Evolutionary conservation across 2,113 vertebrate genomes (phyloP).

Genomic region (Macroglossus sobrinus): DNA sequence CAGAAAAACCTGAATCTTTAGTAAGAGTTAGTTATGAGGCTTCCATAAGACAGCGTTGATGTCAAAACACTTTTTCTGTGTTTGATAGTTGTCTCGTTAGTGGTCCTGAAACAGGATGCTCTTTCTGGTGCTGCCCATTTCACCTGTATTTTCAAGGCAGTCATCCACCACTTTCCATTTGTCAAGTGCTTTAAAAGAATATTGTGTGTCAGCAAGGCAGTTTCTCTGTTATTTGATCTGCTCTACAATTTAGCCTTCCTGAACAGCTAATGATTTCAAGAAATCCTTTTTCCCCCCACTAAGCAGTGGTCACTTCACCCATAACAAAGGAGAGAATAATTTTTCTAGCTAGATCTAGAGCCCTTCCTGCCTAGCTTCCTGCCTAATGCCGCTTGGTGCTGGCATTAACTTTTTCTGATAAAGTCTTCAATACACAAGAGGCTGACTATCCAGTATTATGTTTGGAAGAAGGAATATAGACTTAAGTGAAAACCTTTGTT

Average conservation of each 20-base stretch:
- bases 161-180: constrained; percentile 28
- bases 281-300: background rate
- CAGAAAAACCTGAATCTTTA: background rate
- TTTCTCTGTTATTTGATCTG: constrained; percentile 39
- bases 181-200: constrained; percentile 30
- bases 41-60: background rate
- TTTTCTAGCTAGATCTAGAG: background rate
- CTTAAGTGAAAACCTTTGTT: constrained; percentile 18
- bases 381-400: constrained; percentile 14
- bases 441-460: background rate
- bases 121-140: constrained; percentile 49
- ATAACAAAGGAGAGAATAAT: background rate
- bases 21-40: background rate
- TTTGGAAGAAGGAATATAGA: constrained; percentile 45
- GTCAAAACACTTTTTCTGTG: constrained; percentile 26
- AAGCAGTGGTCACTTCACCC: background rate
- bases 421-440: constrained; percentile 21
- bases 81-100: background rate
- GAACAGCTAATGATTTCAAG: constrained; percentile 9
- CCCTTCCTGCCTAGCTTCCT: background rate
- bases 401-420: constrained; percentile 51
- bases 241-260: constrained; percentile 15
- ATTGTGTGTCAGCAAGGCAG: constrained; percentile 19
- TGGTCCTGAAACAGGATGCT: background rate
- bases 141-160: constrained; percentile 43